Evolutionary conservation across 2,888 invertebrate genomes (phyloP).

Genomic region (Tridacna crocea): DNA sequence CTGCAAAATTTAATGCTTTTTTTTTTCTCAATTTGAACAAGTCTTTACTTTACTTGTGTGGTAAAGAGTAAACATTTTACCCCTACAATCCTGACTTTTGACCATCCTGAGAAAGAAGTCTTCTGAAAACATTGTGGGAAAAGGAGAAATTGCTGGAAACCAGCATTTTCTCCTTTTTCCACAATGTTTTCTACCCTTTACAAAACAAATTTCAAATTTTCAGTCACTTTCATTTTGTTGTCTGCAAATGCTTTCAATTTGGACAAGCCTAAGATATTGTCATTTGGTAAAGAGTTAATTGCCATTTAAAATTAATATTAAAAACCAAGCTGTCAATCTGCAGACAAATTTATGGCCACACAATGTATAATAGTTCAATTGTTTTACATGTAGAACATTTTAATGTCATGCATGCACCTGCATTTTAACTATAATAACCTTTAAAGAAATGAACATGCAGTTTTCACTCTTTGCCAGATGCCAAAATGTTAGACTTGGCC

Average conservation of each 20-base stretch:
- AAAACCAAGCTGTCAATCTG: neutral
- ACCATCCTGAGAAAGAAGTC: neutral
- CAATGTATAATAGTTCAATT: constrained; percentile 1
- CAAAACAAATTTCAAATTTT: no score
- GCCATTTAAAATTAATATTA: no score
- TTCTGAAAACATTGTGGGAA: neutral
- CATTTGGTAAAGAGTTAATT: no score
- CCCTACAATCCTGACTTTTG: neutral
- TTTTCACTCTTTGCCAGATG: no score
- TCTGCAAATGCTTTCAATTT: no score
- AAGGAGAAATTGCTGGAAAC: neutral
- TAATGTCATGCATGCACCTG: constrained; percentile 24
- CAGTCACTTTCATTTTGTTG: no score
- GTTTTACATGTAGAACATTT: constrained; percentile 5
- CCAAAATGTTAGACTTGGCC: no score
- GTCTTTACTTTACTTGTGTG: no score
- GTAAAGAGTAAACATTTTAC: neutral
- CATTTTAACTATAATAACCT: neutral
- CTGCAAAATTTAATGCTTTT: no score
- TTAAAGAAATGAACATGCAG: no score
- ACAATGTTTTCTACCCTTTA: neutral
- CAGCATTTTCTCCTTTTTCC: neutral
- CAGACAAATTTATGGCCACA: constrained; percentile 2
- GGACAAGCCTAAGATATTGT: no score
- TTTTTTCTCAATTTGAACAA: no score